A percentile compares a stretch with the other conserved stretches of the same genome.
These are phyloP conservation scores for Protobothrops flavoviridis DNA, from an alignment of 2,113 vertebrate genomes.

Conservation along the genomic window DNA sequence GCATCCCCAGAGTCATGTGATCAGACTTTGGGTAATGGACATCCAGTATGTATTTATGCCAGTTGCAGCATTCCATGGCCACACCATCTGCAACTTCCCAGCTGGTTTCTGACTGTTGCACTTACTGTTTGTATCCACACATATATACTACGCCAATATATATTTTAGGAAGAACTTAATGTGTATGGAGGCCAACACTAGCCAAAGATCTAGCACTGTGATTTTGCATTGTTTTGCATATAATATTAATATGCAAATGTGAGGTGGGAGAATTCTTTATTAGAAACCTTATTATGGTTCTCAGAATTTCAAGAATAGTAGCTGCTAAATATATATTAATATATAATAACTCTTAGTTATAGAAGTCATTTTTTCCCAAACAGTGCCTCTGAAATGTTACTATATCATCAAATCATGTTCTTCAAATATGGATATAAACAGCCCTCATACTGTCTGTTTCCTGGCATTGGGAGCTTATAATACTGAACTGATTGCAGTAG, in stretches of 20 bases:
- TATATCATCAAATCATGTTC: neutral
- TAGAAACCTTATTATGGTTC: neutral
- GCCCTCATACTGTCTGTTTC: neutral
- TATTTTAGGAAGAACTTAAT: neutral
- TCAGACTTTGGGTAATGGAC: neutral
- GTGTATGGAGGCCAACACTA: neutral
- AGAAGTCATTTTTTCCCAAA: neutral
- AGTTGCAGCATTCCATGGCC: neutral
- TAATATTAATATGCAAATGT: neutral
- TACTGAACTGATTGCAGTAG: neutral
- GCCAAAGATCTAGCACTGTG: neutral
- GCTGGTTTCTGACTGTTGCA: neutral
- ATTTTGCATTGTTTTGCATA: neutral
- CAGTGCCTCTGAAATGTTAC: neutral
- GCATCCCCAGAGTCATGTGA: neutral
- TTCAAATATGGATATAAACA: neutral
- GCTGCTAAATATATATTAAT: neutral
- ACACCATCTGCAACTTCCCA: neutral
- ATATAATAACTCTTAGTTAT: neutral
- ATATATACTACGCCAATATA: neutral
- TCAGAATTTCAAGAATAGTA: neutral
- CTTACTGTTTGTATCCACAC: neutral
- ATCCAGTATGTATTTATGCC: neutral
- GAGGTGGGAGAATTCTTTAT: neutral
- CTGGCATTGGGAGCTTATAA: neutral